Evolutionary conservation across 1,140 invertebrate genomes (phyloP).

Genomic region (Microplitis mediator): DNA sequence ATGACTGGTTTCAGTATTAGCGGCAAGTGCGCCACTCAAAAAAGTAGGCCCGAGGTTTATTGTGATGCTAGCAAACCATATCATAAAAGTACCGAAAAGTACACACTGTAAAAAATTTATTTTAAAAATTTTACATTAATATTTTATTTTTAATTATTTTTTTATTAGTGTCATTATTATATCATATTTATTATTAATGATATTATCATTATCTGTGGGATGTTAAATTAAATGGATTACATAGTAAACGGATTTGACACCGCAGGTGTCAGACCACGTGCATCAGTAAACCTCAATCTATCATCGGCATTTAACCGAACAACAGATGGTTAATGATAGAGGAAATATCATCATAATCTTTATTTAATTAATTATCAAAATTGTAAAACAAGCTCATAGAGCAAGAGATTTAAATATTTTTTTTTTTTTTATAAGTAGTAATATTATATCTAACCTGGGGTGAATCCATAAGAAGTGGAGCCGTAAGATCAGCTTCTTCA

Average conservation of each 20-base stretch:
- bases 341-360: not conserved
- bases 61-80: slow-evolving; percentile 89
- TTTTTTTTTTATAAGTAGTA: not conserved
- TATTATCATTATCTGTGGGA: too few species aligned
- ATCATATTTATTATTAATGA: not conserved
- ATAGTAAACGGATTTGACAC: slow-evolving; percentile 5
- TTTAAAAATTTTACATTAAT: not conserved
- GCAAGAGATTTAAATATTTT: not conserved
- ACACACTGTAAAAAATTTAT: slow-evolving; percentile 74
- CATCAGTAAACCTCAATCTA: slow-evolving; percentile 25
- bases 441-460: slow-evolving; percentile 63
- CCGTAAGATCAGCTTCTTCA: slow-evolving; percentile 70
- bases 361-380: not conserved
- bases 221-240: slow-evolving; percentile 11
- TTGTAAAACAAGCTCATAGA: not conserved
- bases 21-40: slow-evolving; percentile 81
- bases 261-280: not conserved
- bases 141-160: not conserved
- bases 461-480: slow-evolving; percentile 77
- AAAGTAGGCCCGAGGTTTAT: slow-evolving; percentile 92
- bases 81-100: slow-evolving; percentile 90
- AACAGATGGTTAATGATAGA: not conserved
- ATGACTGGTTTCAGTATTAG: slow-evolving; percentile 78
- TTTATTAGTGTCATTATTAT: too few species aligned
- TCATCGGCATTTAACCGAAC: not conserved